Evolutionary conservation across 2,888 invertebrate species (phyloP).

Genomic region (Cistogaster globosa): DNA sequence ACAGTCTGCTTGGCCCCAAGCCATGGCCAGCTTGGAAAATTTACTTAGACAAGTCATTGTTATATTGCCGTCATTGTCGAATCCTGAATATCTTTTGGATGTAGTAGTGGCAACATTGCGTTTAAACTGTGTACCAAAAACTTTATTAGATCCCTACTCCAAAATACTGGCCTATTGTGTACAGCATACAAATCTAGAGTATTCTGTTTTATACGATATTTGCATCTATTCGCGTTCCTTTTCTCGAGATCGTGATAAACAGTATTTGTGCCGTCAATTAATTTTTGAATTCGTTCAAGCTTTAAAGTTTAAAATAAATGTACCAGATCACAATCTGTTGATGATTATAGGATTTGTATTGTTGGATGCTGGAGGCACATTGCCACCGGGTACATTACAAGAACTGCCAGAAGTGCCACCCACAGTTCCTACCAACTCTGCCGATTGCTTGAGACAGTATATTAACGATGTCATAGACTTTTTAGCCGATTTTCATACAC

Average conservation of each 20-base stretch:
- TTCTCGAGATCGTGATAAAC: slow-evolving; percentile 95
- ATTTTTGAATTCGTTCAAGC: slow-evolving; percentile 98
- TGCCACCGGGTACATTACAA: slow-evolving; percentile 89
- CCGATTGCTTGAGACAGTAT: slow-evolving; percentile 96
- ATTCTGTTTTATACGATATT: slow-evolving; percentile 91
- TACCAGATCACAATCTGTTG: slow-evolving; percentile 97
- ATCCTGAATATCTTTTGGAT: slow-evolving; percentile 88
- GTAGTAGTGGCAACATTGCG: slow-evolving; percentile 91
- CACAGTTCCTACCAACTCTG: slow-evolving; percentile 90
- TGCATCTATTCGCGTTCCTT: slow-evolving; percentile 96
- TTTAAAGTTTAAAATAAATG: slow-evolving; percentile 95
- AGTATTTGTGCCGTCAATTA: slow-evolving; percentile 94
- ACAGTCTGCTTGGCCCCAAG: slow-evolving; percentile 89
- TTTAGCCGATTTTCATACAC: slow-evolving; percentile 96
- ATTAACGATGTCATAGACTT: slow-evolving; percentile 97
- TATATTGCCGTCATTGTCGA: slow-evolving; percentile 87
- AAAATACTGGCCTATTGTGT: slow-evolving; percentile 97
- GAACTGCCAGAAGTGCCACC: slow-evolving; percentile 83
- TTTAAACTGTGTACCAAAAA: slow-evolving; percentile 89
- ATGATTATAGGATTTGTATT: slow-evolving; percentile 93
- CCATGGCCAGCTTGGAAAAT: slow-evolving; percentile 93
- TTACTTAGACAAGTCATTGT: slow-evolving; percentile 91
- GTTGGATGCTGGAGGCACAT: slow-evolving; percentile 95
- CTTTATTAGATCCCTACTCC: slow-evolving; percentile 96
- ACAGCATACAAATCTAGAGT: slow-evolving; percentile 92